Conservation (phyloP, 1,140 invertebrate species). For the Bradynema listronoti region DNA sequence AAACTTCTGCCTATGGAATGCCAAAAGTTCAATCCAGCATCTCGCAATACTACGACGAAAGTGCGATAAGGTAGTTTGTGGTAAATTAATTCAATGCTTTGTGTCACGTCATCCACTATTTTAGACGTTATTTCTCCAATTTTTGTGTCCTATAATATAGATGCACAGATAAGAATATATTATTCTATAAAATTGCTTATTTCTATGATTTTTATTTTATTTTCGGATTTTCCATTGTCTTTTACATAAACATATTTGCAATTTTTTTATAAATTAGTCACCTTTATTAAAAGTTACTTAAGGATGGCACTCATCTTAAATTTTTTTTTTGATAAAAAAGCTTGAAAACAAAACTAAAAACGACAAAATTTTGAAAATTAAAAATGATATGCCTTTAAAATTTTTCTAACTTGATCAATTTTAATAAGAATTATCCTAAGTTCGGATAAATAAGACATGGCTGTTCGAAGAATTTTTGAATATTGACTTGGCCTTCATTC, state of each 20-base stretch:
- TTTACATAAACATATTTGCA: background rate
- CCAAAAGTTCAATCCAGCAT: constrained; percentile 5
- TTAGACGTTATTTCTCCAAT: constrained; percentile 9
- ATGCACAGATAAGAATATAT: too few relatives aligned
- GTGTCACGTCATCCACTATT: constrained; percentile 15
- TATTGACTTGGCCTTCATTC: too few relatives aligned
- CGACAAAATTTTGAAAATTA: too few relatives aligned
- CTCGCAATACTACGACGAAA: constrained; percentile 19
- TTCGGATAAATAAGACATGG: too few relatives aligned
- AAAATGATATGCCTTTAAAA: too few relatives aligned
- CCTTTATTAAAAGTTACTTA: background rate
- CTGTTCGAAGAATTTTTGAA: too few relatives aligned
- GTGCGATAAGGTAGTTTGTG: constrained; percentile 24
- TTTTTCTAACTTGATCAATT: too few relatives aligned
- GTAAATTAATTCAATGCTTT: constrained; percentile 27
- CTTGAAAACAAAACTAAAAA: too few relatives aligned
- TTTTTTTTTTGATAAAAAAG: too few relatives aligned
- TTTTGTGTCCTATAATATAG: constrained; percentile 16
- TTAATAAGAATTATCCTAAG: too few relatives aligned
- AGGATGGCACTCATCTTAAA: background rate
- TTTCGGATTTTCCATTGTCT: background rate
- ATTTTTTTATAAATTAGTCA: background rate
- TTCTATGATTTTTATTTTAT: too few relatives aligned
- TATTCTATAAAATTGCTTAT: too few relatives aligned
- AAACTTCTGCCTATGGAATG: constrained; percentile 6